These are phyloP conservation scores for Syngnathus acus DNA, from an alignment of 2,797 vertebrate species.

Conservation along the genomic window DNA sequence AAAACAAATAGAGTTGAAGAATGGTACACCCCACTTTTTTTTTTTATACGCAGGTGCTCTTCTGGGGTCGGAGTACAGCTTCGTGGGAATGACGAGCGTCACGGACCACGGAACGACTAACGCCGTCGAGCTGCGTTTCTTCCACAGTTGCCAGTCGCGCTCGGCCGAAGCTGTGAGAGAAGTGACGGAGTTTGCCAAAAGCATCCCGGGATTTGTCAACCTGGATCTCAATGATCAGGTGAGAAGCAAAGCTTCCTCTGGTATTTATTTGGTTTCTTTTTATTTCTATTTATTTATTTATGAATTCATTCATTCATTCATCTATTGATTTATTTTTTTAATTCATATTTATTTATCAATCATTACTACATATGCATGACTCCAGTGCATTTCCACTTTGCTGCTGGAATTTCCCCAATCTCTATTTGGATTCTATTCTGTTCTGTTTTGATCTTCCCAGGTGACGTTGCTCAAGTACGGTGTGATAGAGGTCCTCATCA, in stretches of 20 bases:
- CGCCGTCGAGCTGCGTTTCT: constrained; percentile 88
- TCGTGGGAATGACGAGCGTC: constrained; percentile 33
- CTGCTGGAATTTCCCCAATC: not conserved
- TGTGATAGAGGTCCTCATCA: constrained; percentile 93
- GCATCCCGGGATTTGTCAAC: constrained; percentile 88
- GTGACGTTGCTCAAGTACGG: constrained; percentile 93
- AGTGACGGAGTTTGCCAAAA: constrained; percentile 97
- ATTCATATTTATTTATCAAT: no score
- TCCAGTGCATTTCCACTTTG: not conserved
- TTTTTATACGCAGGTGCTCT: constrained; percentile 8
- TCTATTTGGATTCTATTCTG: not conserved
- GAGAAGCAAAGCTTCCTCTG: constrained; percentile 7
- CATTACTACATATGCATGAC: no score
- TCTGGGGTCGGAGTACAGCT: constrained; percentile 21
- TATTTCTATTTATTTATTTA: no score
- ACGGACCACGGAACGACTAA: constrained; percentile 69
- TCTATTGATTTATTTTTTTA: no score
- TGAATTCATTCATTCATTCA: no score
- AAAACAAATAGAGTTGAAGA: not conserved
- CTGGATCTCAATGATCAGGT: constrained; percentile 96
- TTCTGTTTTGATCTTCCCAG: constrained; percentile 51
- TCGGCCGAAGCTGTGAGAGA: constrained; percentile 93
- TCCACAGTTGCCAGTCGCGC: constrained; percentile 91
- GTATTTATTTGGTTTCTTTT: not conserved
- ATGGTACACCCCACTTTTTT: not conserved